Evolutionary conservation across 2,113 vertebrate genomes (phyloP), one percentile per base, ranked within the genome.

Genomic region (Epinephelus moara): DNA sequence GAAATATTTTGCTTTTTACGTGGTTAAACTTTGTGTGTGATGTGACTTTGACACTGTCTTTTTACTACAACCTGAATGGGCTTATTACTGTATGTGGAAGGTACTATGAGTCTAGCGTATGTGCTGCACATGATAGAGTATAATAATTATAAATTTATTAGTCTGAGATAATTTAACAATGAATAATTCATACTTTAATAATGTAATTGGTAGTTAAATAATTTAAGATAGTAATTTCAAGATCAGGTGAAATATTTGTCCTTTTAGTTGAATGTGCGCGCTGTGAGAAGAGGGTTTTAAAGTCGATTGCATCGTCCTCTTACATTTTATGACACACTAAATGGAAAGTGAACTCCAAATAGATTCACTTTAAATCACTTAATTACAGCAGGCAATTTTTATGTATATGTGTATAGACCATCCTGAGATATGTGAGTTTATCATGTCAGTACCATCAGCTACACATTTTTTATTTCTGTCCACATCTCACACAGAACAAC

Each of bases 341-440:
- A 68, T 40, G 15, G 18, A 70, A n/a, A 49, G 17, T 55, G 55
- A 82, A 77, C 75, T 53, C 68, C 70, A 78, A 88, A 85, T 80
- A 71, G 45, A 89, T 76, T 80, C 9, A 55, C 30, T 81, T 79
- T 83, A 81, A 71, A 55, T 63, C 56, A 78, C 50, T 78, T 40
- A 23, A 57, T 73, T 17, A 55, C 86, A 85, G 76, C 78, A 75
- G 52, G 79, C 53, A 68, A 70, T 85, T 90, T 75, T 62, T 63
- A 63, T 70, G 6, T 23, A 23, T 10, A 40, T 27, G 81, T 55
- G 81, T 55, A 21, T 66, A 67, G 64, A 57, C 45, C 62, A 25
- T 60, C 56, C 66, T n/a, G 27, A 17, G 3, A 60, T 33, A 30
- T 60, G 17, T 33, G 9, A 23, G 70, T 88, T 80, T 66, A 77